phyloP scores from a whole-genome alignment of 2,113 vertebrate species.

The Lutjanus erythropterus region DNA sequence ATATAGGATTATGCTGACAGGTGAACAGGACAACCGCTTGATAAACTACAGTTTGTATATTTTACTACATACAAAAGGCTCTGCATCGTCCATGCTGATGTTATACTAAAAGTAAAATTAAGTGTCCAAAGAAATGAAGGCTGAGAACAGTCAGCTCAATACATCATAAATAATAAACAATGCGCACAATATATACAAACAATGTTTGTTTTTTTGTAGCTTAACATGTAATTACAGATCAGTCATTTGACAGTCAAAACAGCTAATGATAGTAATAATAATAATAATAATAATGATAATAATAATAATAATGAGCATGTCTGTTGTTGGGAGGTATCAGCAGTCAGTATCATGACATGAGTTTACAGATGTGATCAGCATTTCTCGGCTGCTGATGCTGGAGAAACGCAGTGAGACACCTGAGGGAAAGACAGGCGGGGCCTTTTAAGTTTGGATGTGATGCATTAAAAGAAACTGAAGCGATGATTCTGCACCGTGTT shows the following conservation, averaged over 20 bases:
- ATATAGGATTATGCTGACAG: background rate
- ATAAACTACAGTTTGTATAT: background rate
- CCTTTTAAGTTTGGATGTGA: slow-evolving; percentile 15
- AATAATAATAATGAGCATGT: background rate
- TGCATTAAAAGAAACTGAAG: background rate
- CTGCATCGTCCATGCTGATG: background rate
- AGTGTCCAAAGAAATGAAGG: background rate
- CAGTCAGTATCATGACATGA: background rate
- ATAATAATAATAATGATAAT: too few species aligned
- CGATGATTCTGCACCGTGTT: background rate
- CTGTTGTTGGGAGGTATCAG: background rate
- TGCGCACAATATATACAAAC: too few species aligned
- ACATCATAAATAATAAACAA: too few species aligned
- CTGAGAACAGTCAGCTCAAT: background rate
- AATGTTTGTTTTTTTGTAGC: background rate
- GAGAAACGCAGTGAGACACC: slow-evolving; percentile 18
- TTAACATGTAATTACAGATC: background rate
- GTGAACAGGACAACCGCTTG: background rate
- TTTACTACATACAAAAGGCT: background rate
- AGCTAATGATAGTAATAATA: background rate
- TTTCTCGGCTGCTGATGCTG: slow-evolving; percentile 27
- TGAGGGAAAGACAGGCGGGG: background rate
- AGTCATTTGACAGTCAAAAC: background rate
- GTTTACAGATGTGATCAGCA: slow-evolving; percentile 8
- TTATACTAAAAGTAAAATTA: background rate